These are phyloP conservation scores for Bombus superbus DNA, from an alignment of 1,140 invertebrate species.

Conservation along the genomic window DNA sequence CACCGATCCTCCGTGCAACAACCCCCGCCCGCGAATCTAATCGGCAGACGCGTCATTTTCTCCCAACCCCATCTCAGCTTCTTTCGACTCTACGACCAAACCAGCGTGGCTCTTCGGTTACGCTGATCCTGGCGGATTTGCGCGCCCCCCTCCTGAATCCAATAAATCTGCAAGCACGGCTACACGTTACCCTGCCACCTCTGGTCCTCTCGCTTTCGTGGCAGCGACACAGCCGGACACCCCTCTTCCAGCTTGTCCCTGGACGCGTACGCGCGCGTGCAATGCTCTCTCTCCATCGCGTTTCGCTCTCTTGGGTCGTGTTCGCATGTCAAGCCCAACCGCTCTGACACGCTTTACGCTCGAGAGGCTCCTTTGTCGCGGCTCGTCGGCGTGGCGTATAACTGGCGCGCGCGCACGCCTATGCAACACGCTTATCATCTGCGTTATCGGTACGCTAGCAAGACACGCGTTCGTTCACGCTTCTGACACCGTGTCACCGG, in stretches of 20 bases:
- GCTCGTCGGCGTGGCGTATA: conserved; percentile 54
- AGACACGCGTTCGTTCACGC: conserved; percentile 9
- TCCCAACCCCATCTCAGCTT: background rate
- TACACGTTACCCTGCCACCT: conserved; percentile 44
- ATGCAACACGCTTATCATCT: conserved; percentile 30
- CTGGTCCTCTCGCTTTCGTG: conserved; percentile 13
- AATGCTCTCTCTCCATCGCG: conserved; percentile 41
- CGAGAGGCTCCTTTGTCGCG: conserved; percentile 67
- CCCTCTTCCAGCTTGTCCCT: background rate
- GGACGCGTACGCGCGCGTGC: conserved; percentile 19
- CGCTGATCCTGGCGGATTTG: conserved; percentile 63
- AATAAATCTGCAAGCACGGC: conserved; percentile 59
- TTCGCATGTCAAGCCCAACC: conserved; percentile 69
- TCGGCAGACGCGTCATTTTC: conserved; percentile 18
- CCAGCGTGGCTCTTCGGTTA: conserved; percentile 44
- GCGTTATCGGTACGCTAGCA: background rate
- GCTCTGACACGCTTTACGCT: conserved; percentile 70
- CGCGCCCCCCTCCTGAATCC: conserved; percentile 39
- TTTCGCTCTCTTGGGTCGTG: conserved; percentile 68
- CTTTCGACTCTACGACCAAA: conserved; percentile 13
- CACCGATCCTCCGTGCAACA: background rate
- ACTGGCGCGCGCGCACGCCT: conserved; percentile 29
- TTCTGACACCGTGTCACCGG: conserved; percentile 51
- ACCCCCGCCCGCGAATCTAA: background rate
- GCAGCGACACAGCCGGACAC: conserved; percentile 20